Percentiles rank a stretch among this genome's conserved stretches.
Evolutionary conservation across 1,140 invertebrate genomes (phyloP).

Genomic region (Pentalonia nigronervosa): DNA sequence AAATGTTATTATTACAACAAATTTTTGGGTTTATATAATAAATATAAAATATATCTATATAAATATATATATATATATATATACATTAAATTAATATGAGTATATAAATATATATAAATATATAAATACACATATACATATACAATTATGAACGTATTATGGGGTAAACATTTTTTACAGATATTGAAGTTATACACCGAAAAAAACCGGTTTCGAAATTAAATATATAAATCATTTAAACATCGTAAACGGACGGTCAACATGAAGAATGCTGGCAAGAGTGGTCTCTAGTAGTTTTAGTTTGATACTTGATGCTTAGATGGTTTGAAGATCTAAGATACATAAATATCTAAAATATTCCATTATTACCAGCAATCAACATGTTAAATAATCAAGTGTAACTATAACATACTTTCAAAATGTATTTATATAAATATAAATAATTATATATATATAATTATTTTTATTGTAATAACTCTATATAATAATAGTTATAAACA

Average conservation of each 20-base stretch:
- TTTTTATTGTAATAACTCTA: constrained; percentile 48
- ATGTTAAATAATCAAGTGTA: constrained; percentile 10
- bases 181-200: constrained; percentile 24
- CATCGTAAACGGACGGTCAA: constrained; percentile 28
- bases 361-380: constrained; percentile 37
- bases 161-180: constrained; percentile 38
- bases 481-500: constrained; percentile 57
- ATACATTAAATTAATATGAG: no score
- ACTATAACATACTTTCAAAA: constrained; percentile 43
- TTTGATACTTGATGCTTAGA: background rate
- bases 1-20: constrained; percentile 49
- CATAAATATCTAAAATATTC: background rate
- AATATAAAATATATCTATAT: constrained; percentile 36
- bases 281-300: background rate
- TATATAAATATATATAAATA: background rate
- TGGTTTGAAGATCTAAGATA: background rate
- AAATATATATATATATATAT: constrained; percentile 11
- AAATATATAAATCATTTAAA: constrained; percentile 22
- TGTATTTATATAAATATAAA: constrained; percentile 23
- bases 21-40: constrained; percentile 37
- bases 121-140: background rate
- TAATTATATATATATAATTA: constrained; percentile 50
- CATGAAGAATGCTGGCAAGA: constrained; percentile 24
- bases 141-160: constrained; percentile 13
- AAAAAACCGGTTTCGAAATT: constrained; percentile 17